These are phyloP conservation scores for Limonius californicus DNA, from an alignment of 1,140 invertebrate genomes.

Conservation along the genomic window DNA sequence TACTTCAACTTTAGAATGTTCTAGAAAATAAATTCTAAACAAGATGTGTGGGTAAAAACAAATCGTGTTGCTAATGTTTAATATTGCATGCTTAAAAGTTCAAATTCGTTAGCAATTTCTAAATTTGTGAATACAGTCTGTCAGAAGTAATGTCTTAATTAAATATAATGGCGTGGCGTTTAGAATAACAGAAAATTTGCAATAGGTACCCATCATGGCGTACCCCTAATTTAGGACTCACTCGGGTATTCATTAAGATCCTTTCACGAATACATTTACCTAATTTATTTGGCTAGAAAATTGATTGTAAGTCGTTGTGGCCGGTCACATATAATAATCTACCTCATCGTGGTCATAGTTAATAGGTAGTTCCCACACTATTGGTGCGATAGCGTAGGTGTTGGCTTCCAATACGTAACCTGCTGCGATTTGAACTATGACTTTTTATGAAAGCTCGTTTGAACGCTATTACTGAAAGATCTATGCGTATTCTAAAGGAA, in stretches of 20 bases:
- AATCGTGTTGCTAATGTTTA: too few relatives aligned
- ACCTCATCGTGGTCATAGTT: constrained; percentile 6
- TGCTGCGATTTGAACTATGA: constrained; percentile 12
- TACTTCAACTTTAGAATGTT: too few relatives aligned
- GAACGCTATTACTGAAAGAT: constrained; percentile 1
- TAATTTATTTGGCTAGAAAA: background rate
- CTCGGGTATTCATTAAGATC: background rate
- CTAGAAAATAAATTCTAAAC: too few relatives aligned
- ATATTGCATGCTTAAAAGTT: too few relatives aligned
- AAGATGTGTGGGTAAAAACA: too few relatives aligned
- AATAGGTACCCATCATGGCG: background rate
- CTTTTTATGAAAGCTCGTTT: constrained; percentile 2
- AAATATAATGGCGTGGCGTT: background rate
- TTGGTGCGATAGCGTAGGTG: constrained; percentile 8
- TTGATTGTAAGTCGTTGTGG: constrained; percentile 9
- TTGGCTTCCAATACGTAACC: constrained; percentile 9
- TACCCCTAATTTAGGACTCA: background rate
- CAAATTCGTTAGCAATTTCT: too few relatives aligned
- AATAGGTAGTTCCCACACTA: constrained; percentile 14
- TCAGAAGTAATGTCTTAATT: background rate
- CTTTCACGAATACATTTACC: constrained; percentile 7
- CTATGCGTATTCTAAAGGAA: background rate
- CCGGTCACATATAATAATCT: constrained; percentile 4
- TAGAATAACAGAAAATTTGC: background rate
- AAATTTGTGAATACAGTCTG: background rate